These are phyloP conservation scores for Bufo bufo DNA, from an alignment of 2,113 vertebrate genomes.

Conservation along the genomic window DNA sequence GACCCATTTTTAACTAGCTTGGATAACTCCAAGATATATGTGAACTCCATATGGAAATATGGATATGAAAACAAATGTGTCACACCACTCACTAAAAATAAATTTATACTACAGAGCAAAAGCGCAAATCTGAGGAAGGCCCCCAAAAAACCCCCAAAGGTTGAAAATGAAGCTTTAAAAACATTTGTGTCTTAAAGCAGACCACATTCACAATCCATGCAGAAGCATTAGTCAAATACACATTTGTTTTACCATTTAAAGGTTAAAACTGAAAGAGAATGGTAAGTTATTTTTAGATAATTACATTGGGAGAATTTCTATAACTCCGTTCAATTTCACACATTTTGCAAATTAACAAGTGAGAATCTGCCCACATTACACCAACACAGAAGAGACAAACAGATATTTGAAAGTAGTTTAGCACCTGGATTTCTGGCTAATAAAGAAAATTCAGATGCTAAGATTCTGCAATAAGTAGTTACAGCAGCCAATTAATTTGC, in stretches of 20 bases:
- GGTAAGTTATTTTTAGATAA: slow-evolving; percentile 54
- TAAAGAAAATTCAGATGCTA: slow-evolving; percentile 52
- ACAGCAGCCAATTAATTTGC: slow-evolving; percentile 55
- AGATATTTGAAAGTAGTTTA: slow-evolving; percentile 57
- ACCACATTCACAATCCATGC: not conserved
- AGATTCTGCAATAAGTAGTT: slow-evolving; percentile 42
- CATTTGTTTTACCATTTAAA: slow-evolving; percentile 35
- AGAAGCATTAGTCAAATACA: slow-evolving; percentile 2
- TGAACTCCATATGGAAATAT: not conserved
- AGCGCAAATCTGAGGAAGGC: not conserved
- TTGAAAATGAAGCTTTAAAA: not conserved
- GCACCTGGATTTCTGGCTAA: slow-evolving; percentile 57
- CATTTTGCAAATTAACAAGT: slow-evolving; percentile 59
- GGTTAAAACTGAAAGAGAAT: slow-evolving; percentile 48
- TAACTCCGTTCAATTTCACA: slow-evolving; percentile 49
- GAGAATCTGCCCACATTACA: slow-evolving; percentile 59
- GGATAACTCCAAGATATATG: no score
- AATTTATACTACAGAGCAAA: no score
- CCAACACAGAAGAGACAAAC: slow-evolving; percentile 58
- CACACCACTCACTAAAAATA: no score
- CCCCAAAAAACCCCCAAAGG: not conserved
- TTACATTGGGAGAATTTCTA: slow-evolving; percentile 46
- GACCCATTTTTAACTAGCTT: no score
- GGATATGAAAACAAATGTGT: not conserved
- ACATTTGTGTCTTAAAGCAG: not conserved